Conservation (phyloP, 2,797 vertebrate genomes). For the Phalloptychus januarius region DNA sequence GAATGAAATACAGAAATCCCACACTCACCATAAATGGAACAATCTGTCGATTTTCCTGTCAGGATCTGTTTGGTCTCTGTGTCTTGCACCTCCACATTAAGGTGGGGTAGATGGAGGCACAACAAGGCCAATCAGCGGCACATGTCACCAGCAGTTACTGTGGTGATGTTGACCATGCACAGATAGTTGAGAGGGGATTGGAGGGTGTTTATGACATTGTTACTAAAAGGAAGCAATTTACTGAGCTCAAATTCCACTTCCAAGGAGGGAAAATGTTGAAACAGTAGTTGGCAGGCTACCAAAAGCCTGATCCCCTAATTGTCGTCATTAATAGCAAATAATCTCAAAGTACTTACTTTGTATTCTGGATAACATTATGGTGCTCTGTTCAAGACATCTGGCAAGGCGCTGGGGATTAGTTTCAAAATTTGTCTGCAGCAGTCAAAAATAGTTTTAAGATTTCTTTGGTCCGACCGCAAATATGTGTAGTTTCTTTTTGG, state of each 20-base stretch:
- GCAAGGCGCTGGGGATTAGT: slow-evolving; percentile 66
- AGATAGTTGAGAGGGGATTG: slow-evolving; percentile 68
- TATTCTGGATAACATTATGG: slow-evolving; percentile 71
- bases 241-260: slow-evolving; percentile 74
- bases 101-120: slow-evolving; percentile 56
- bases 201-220: slow-evolving; percentile 75
- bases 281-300: slow-evolving; percentile 77
- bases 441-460: slow-evolving; percentile 51
- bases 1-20: slow-evolving; percentile 41
- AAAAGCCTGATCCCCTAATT: slow-evolving; percentile 73
- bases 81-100: slow-evolving; percentile 57
- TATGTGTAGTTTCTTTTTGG: slow-evolving; percentile 26
- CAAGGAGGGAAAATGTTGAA: slow-evolving; percentile 64
- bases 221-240: slow-evolving; percentile 77
- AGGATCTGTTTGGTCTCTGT: slow-evolving; percentile 50
- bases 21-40: slow-evolving; percentile 49
- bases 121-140: slow-evolving; percentile 67
- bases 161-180: slow-evolving; percentile 73
- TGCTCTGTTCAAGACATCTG: slow-evolving; percentile 71
- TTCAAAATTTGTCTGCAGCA: slow-evolving; percentile 62
- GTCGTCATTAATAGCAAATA: slow-evolving; percentile 79
- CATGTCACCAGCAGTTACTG: slow-evolving; percentile 71
- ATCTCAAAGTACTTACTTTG: slow-evolving; percentile 69
- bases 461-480: slow-evolving; percentile 30
- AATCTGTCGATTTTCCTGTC: slow-evolving; percentile 48